These are phyloP conservation scores for Odontamblyopus rebecca DNA, from an alignment of 2,797 vertebrate genomes.

Conservation along the genomic window DNA sequence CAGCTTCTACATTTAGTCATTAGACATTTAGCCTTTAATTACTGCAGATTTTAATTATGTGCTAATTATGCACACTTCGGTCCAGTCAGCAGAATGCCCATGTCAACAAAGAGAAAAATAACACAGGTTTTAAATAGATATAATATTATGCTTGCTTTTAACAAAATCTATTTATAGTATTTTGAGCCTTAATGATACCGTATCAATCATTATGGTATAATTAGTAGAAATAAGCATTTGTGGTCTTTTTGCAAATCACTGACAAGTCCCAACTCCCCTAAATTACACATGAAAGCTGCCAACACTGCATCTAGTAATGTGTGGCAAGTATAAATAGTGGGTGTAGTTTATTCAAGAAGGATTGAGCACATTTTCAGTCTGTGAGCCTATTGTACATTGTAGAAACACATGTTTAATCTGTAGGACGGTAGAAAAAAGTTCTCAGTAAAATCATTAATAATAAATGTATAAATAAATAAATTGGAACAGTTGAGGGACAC, in stretches of 20 bases:
- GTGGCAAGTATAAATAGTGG: not conserved
- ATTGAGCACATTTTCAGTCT: not conserved
- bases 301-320: not conserved
- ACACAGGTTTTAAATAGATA: too few relatives aligned
- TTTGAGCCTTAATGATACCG: too few relatives aligned
- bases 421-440: too few relatives aligned
- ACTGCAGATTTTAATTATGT: constrained; percentile 51
- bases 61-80: constrained; percentile 62
- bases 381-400: not conserved
- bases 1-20: constrained; percentile 47
- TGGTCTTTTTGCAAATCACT: too few relatives aligned
- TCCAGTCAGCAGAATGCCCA: constrained; percentile 64
- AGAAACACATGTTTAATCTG: too few relatives aligned
- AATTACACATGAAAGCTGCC: not conserved
- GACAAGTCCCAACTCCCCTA: not conserved
- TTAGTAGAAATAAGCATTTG: too few relatives aligned
- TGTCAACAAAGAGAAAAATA: constrained; percentile 51
- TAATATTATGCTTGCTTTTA: too few relatives aligned
- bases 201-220: too few relatives aligned
- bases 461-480: too few relatives aligned
- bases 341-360: not conserved
- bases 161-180: too few relatives aligned
- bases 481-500: too few relatives aligned
- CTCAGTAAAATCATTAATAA: too few relatives aligned
- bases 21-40: constrained; percentile 50